phyloP scores from a whole-genome alignment of 2,888 invertebrate species.

The Nezara viridula region DNA sequence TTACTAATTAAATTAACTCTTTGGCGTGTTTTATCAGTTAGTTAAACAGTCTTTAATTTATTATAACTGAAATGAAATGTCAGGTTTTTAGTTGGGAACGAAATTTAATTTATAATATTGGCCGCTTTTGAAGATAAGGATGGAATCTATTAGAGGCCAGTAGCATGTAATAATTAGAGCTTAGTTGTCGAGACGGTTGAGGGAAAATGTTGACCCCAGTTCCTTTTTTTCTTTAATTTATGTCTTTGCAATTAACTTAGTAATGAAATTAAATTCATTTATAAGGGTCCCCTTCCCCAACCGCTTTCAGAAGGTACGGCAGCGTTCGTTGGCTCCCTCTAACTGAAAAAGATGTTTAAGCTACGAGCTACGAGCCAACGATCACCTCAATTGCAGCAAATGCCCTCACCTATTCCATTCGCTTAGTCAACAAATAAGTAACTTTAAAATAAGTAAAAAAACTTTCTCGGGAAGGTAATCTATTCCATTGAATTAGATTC shows the following conservation, averaged over 20 bases:
- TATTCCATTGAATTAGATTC: not conserved
- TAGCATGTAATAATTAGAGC: not conserved
- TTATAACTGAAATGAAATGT: not conserved
- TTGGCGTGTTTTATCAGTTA: too few relatives aligned
- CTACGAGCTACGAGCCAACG: not conserved
- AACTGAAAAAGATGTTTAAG: not conserved
- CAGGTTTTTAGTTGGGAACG: not conserved
- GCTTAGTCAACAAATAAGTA: not conserved
- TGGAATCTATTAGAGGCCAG: not conserved
- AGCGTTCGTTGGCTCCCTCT: not conserved
- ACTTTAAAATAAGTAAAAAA: not conserved
- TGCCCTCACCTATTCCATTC: not conserved
- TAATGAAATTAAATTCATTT: slow-evolving; percentile 2
- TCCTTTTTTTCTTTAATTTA: not conserved
- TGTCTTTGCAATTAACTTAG: not conserved
- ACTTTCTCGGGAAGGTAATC: not conserved
- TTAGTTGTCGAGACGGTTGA: not conserved
- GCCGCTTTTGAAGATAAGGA: not conserved
- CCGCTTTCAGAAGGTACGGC: not conserved
- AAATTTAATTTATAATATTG: not conserved
- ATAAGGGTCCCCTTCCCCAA: not conserved
- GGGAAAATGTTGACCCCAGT: not conserved
- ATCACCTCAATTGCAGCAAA: not conserved
- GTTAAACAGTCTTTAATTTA: too few relatives aligned
- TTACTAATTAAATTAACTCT: too few relatives aligned